Conservation (phyloP, 2,888 invertebrate genomes). For the Theodoxus fluviatilis region DNA sequence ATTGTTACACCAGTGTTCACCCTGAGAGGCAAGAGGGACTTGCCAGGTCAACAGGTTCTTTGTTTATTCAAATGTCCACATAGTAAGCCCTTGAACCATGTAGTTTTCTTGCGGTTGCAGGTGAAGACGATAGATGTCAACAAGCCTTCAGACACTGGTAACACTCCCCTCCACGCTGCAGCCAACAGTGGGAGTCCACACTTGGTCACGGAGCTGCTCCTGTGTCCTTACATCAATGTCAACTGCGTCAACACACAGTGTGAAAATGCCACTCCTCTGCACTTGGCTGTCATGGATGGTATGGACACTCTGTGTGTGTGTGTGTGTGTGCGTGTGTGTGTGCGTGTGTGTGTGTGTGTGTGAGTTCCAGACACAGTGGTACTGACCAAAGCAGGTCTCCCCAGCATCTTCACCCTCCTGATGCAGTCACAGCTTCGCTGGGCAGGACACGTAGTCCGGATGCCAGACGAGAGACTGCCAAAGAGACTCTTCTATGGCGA, state of each 20-base stretch:
- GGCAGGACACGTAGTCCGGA: too few species aligned
- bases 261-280: constrained; percentile 59
- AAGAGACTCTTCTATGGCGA: too few species aligned
- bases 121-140: constrained; percentile 54
- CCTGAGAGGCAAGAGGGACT: too few species aligned
- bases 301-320: background rate
- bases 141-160: constrained; percentile 58
- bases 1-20: too few species aligned
- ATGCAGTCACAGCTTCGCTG: too few species aligned
- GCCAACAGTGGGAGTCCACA: constrained; percentile 55
- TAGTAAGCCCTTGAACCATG: background rate
- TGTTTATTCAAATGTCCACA: background rate
- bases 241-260: constrained; percentile 57
- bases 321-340: background rate
- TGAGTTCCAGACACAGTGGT: too few species aligned
- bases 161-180: constrained; percentile 63
- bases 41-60: background rate
- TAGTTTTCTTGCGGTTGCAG: constrained; percentile 33
- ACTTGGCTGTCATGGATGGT: constrained; percentile 62
- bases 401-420: too few species aligned
- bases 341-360: background rate
- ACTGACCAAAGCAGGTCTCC: too few species aligned
- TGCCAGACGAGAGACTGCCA: too few species aligned
- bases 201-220: constrained; percentile 51
- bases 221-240: constrained; percentile 46